Percentiles rank a stretch among this genome's conserved stretches.
Conservation (phyloP, 1,140 invertebrate species). For the Bombyx mandarina region DNA sequence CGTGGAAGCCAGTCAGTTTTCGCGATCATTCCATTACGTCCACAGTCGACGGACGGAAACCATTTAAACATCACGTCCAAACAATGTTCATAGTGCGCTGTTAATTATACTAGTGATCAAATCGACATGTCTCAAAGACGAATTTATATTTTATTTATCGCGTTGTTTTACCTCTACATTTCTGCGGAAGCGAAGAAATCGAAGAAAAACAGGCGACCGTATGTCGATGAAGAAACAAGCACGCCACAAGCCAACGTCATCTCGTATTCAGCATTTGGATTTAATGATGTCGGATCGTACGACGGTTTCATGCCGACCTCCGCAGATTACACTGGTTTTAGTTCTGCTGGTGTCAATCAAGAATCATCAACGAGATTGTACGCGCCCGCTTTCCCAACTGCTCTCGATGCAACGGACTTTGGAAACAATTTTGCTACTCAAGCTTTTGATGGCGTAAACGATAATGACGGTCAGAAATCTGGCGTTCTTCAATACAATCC, state of each 20-base stretch:
- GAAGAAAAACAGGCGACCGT: slow-evolving; percentile 33
- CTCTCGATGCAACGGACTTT: slow-evolving; percentile 35
- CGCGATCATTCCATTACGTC: slow-evolving; percentile 8
- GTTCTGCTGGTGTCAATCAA: slow-evolving; percentile 27
- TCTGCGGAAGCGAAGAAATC: slow-evolving; percentile 34
- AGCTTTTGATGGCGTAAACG: slow-evolving; percentile 19
- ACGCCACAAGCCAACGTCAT: slow-evolving; percentile 49
- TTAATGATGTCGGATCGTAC: slow-evolving; percentile 52
- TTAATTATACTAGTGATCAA: slow-evolving; percentile 23
- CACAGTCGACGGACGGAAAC: slow-evolving; percentile 47
- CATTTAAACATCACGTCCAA: slow-evolving; percentile 30
- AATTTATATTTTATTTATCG: slow-evolving; percentile 29
- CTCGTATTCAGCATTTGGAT: slow-evolving; percentile 55
- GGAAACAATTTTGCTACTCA: slow-evolving; percentile 27
- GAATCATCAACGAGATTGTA: slow-evolving; percentile 47
- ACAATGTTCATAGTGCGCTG: slow-evolving; percentile 41
- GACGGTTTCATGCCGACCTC: slow-evolving; percentile 56
- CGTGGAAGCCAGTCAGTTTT: slow-evolving; percentile 17
- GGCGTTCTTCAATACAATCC: slow-evolving; percentile 31
- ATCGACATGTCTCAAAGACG: slow-evolving; percentile 42
- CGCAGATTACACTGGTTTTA: slow-evolving; percentile 43
- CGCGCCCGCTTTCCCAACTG: slow-evolving; percentile 53
- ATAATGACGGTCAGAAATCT: slow-evolving; percentile 21
- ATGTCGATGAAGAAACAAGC: slow-evolving; percentile 28
- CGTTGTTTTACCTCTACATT: slow-evolving; percentile 24